Conservation (phyloP, 2,113 vertebrate genomes). For the Centropus bengalensis region DNA sequence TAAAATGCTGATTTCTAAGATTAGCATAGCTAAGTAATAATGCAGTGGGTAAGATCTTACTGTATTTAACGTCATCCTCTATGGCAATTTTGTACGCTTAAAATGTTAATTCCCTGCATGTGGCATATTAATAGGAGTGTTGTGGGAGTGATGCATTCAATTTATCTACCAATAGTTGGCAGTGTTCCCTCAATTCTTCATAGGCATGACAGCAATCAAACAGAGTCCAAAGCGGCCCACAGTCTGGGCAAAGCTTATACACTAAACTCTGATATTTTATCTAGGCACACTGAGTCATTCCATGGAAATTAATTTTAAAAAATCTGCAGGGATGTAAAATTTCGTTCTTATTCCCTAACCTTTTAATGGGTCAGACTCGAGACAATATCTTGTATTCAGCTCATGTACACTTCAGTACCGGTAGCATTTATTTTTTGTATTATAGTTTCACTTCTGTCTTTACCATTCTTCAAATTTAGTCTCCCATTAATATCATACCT, state of each 20-base stretch:
- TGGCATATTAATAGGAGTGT: neutral
- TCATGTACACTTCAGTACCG: neutral
- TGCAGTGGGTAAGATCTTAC: neutral
- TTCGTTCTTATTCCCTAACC: neutral
- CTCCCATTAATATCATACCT: neutral
- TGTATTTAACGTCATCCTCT: neutral
- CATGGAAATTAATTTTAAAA: neutral
- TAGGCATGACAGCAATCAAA: neutral
- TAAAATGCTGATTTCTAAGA: neutral
- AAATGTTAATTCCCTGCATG: neutral
- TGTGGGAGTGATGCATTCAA: neutral
- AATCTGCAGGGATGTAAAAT: neutral
- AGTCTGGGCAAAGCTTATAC: neutral
- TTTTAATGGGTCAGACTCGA: neutral
- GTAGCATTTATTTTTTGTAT: neutral
- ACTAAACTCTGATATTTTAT: neutral
- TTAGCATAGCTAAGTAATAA: neutral
- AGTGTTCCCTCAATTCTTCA: neutral
- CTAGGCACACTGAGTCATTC: neutral
- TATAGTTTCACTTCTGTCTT: neutral
- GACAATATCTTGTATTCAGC: neutral
- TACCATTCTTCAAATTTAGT: neutral
- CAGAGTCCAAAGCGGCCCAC: neutral
- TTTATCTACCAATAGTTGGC: conserved; percentile 25
- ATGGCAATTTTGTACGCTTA: neutral